Conservation (phyloP, 1,140 invertebrate species). For the Steinernema khuongi region DNA sequence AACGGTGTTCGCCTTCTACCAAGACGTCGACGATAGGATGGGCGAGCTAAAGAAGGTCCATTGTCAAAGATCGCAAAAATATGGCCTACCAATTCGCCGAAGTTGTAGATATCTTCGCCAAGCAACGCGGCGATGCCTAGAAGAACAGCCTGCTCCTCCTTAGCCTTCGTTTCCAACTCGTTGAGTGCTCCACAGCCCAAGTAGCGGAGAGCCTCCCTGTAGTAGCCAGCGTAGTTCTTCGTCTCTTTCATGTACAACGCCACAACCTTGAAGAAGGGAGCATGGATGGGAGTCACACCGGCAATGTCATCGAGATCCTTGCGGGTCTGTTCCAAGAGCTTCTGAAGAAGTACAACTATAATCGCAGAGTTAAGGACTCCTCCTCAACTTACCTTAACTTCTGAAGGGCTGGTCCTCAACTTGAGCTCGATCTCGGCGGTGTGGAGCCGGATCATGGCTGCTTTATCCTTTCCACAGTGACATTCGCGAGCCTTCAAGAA, state of each 20-base stretch:
- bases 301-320: conserved; percentile 78
- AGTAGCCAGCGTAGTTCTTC: conserved; percentile 85
- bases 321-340: conserved; percentile 82
- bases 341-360: conserved; percentile 60
- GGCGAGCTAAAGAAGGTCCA: conserved; percentile 66
- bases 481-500: conserved; percentile 46
- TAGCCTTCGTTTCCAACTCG: conserved; percentile 61
- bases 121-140: conserved; percentile 85
- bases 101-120: conserved; percentile 91
- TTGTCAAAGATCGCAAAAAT: background rate
- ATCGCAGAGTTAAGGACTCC: background rate
- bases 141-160: conserved; percentile 73
- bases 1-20: conserved; percentile 74
- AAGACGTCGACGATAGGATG: conserved; percentile 85
- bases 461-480: conserved; percentile 46
- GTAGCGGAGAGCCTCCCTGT: conserved; percentile 85
- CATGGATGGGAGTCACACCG: conserved; percentile 85
- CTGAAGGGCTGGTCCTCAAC: conserved; percentile 39
- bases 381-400: conserved; percentile 40
- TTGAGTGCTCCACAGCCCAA: conserved; percentile 82
- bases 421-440: conserved; percentile 48
- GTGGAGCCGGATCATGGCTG: conserved; percentile 43
- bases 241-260: conserved; percentile 78
- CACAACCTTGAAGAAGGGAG: conserved; percentile 86
- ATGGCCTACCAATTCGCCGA: conserved; percentile 77